These are phyloP conservation scores for Barbus barbus DNA, from an alignment of 2,113 vertebrate species.

Conservation along the genomic window DNA sequence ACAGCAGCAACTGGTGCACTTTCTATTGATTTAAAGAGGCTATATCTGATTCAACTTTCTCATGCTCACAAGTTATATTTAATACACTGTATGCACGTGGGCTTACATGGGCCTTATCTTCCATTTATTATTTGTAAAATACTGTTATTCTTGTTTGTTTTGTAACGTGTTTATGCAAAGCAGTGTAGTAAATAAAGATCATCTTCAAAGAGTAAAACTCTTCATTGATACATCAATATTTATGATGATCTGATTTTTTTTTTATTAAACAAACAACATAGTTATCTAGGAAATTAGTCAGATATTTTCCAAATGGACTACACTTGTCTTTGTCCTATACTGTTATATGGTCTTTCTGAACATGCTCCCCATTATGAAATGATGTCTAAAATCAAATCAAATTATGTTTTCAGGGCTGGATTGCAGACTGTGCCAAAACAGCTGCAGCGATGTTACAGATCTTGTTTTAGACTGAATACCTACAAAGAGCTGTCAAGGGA, in stretches of 20 bases:
- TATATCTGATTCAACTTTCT: background rate
- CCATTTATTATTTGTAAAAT: conserved; percentile 4
- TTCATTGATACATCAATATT: background rate
- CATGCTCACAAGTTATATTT: background rate
- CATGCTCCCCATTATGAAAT: background rate
- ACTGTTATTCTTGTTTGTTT: conserved; percentile 16
- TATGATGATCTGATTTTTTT: background rate
- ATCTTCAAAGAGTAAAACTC: background rate
- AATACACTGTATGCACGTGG: background rate
- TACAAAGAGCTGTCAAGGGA: background rate
- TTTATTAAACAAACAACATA: background rate
- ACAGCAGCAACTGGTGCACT: conserved; percentile 98
- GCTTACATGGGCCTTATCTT: background rate
- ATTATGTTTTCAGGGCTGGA: background rate
- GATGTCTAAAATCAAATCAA: background rate
- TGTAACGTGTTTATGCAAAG: conserved; percentile 10
- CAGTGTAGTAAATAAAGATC: background rate
- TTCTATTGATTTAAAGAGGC: conserved; percentile 80
- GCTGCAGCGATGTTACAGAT: background rate
- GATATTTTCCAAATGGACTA: too few relatives aligned
- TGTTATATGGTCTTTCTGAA: too few relatives aligned
- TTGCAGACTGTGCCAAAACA: background rate
- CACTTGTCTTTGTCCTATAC: too few relatives aligned
- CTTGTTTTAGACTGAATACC: background rate
- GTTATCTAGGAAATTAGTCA: background rate